These are phyloP conservation scores for Xiphydria camelus DNA, from an alignment of 2,888 invertebrate genomes.

Conservation along the genomic window DNA sequence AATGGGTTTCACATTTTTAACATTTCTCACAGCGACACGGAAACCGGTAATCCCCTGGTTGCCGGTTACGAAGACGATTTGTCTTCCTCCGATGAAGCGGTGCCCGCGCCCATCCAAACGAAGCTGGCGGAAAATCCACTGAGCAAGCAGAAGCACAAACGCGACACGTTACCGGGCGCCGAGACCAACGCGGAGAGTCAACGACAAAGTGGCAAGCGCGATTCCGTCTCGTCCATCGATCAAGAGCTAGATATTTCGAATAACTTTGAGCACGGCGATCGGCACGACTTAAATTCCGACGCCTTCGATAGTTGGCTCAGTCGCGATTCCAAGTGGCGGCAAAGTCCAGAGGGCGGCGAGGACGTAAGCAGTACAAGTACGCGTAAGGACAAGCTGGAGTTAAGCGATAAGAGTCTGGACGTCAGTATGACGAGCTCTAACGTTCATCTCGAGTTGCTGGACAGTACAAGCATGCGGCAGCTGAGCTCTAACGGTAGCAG, in stretches of 20 bases:
- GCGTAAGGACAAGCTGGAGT: constrained; percentile 59
- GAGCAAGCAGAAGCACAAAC: constrained; percentile 49
- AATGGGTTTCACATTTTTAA: neutral
- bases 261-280: constrained; percentile 34
- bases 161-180: constrained; percentile 37
- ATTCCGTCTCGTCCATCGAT: constrained; percentile 50
- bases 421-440: constrained; percentile 63
- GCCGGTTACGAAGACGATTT: constrained; percentile 84
- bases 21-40: constrained; percentile 65
- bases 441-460: constrained; percentile 60
- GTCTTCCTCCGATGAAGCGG: constrained; percentile 68
- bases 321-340: constrained; percentile 69
- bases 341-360: constrained; percentile 75
- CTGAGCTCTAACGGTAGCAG: constrained; percentile 51
- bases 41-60: constrained; percentile 76
- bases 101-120: constrained; percentile 43
- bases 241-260: constrained; percentile 44
- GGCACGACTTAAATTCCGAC: constrained; percentile 41
- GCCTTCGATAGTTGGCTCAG: constrained; percentile 67
- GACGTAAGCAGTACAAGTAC: constrained; percentile 61
- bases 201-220: constrained; percentile 38
- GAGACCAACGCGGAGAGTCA: constrained; percentile 34
- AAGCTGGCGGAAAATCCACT: constrained; percentile 48
- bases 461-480: constrained; percentile 48
- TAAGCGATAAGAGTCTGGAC: constrained; percentile 50